Percentiles rank a stretch among this genome's conserved stretches.
Evolutionary conservation across 2,113 vertebrate genomes (phyloP).

Genomic region (Cisticola juncidis): DNA sequence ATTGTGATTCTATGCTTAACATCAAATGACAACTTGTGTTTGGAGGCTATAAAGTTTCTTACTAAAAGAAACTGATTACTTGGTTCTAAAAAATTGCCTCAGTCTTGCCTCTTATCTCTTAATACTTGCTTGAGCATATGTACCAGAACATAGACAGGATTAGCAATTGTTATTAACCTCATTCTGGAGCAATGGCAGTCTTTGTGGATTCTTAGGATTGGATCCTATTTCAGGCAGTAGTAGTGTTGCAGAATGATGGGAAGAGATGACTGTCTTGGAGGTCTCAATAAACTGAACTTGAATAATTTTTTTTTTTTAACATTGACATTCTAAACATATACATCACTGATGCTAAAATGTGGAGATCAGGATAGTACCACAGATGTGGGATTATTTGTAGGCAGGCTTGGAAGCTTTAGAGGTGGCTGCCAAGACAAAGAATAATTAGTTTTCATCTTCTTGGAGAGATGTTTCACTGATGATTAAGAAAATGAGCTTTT

Average conservation of each 20-base stretch:
- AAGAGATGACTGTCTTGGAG: not conserved
- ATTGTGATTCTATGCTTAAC: not conserved
- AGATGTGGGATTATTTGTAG: not conserved
- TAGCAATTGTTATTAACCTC: not conserved
- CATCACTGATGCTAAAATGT: not conserved
- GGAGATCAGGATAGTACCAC: not conserved
- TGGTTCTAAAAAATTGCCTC: not conserved
- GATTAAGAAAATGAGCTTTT: not conserved
- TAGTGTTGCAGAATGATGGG: not conserved
- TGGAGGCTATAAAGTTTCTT: not conserved
- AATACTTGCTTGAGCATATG: not conserved
- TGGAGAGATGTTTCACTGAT: not conserved
- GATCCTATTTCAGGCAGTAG: not conserved
- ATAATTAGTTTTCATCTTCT: not conserved
- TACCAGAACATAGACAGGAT: not conserved
- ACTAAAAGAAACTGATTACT: not conserved
- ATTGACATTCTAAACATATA: not conserved
- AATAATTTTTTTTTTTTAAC: accelerated
- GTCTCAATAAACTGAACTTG: not conserved
- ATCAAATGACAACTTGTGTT: not conserved
- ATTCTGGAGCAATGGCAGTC: not conserved
- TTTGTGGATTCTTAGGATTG: not conserved
- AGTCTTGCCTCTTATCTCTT: not conserved
- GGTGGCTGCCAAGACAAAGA: not conserved
- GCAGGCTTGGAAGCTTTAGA: not conserved